Percentiles rank a stretch among this genome's conserved stretches.
Conservation (phyloP, 2,888 invertebrate genomes). For the Dryadula phaetusa region DNA sequence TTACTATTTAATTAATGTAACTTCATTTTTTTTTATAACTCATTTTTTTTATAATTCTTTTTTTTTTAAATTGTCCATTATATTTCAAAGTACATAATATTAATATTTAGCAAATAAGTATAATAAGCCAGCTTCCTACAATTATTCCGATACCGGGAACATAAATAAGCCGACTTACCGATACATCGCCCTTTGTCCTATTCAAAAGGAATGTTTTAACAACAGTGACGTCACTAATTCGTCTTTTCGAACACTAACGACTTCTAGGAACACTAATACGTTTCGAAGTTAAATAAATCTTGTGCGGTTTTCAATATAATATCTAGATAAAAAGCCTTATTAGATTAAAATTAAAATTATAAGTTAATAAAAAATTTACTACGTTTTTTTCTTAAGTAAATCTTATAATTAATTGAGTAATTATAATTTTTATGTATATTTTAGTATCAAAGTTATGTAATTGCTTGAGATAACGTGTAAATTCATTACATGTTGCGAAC, state of each 20-base stretch:
- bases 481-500: neutral
- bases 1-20: no score
- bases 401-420: constrained; percentile 4
- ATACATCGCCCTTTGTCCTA: constrained; percentile 21
- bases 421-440: constrained; percentile 10
- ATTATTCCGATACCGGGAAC: constrained; percentile 32
- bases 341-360: neutral
- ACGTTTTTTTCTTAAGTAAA: neutral
- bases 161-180: constrained; percentile 2
- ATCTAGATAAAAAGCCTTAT: neutral
- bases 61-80: no score
- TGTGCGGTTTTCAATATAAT: neutral
- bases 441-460: constrained; percentile 6
- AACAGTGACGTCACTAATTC: neutral
- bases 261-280: constrained; percentile 1
- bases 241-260: neutral
- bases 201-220: neutral
- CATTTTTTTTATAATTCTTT: no score
- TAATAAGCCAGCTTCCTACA: neutral
- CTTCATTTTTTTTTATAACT: no score
- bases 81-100: no score
- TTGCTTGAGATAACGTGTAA: constrained; percentile 13
- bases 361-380: neutral
- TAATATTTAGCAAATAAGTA: neutral
- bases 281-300: neutral